Evolutionary conservation across 2,888 invertebrate species (phyloP), one percentile per base, ranked within the genome.

Genomic region (Antheraea yamamai): DNA sequence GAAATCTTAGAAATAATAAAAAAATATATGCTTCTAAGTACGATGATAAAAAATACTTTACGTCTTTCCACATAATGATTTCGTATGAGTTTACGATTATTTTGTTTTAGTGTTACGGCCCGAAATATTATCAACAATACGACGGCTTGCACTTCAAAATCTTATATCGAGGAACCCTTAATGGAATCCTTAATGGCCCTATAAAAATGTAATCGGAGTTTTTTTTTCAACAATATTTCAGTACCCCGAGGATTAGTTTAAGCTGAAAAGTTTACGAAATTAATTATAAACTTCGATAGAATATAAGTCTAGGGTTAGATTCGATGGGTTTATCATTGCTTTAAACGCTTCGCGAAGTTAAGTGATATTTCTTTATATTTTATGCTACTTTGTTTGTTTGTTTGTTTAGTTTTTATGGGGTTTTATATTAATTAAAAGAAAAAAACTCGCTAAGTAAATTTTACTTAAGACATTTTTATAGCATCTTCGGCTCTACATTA

Each of bases 71-170:
- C 73, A 26, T 73, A 55, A 83, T 79, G 84, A 82, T 84, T 84
- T 81, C 82, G 26, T 52, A 72, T 30, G 81, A 82, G 81, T 83
- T 85, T 79, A 82, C 83, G 84, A 86, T 86, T 87, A 88, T 90
- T 91, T 91, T 90, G 91, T 92, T 92, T 91, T 91, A 92, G 88
- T 90, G 87, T 91, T 89, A 91, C 87, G 86, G 84, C 86, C 78
- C 85, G 72, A 90, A 91, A 90, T 91, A 91, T 89, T 88, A 91
- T 88, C 87, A 85, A 64, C 74, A 76, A 76, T 76, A 81, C 83
- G 83, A 79, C 75, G 79, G 83, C 84, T 82, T 82, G 83, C 85
- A 83, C 84, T 86, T 83, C 82, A 81, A 84, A 83, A 84, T 85
- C 85, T 70, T 70, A 84, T 88, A 86, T 85, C 88, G 85, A 91